A percentile compares a stretch with the other conserved stretches of the same genome.
Conservation (phyloP, 2,113 vertebrate genomes). For the Copsychus sechellarum region DNA sequence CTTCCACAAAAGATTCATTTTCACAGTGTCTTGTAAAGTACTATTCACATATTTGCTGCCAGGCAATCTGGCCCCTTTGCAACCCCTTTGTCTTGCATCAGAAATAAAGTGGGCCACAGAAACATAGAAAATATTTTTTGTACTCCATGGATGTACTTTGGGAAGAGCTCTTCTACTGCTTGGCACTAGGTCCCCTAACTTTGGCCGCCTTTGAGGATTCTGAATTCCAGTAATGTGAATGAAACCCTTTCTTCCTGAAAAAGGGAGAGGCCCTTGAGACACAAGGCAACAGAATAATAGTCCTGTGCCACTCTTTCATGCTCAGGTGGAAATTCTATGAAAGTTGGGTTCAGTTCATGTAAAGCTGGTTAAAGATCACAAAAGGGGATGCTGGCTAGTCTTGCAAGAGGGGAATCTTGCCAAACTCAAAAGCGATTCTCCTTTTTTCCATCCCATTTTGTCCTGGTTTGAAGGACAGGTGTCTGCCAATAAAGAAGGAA, state of each 20-base stretch:
- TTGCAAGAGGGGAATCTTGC: not conserved
- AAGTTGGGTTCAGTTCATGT: not conserved
- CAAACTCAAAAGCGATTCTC: not conserved
- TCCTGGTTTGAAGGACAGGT: too few relatives aligned
- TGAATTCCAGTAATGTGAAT: not conserved
- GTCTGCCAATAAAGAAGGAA: too few relatives aligned
- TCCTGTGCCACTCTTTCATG: not conserved
- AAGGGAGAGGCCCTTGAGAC: not conserved
- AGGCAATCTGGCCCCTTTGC: not conserved
- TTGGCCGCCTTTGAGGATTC: not conserved
- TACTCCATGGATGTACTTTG: not conserved
- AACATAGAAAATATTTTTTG: not conserved
- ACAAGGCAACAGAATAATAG: not conserved
- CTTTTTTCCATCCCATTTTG: not conserved
- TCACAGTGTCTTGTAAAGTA: not conserved
- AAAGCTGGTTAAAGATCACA: not conserved
- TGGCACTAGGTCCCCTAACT: not conserved
- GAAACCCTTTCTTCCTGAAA: not conserved
- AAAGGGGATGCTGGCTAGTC: not conserved
- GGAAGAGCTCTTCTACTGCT: not conserved
- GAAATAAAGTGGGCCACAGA: not conserved
- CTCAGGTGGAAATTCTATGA: not conserved
- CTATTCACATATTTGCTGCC: conserved; percentile 39
- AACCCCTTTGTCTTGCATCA: not conserved
- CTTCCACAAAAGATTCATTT: conserved; percentile 20